Conservation (phyloP, 2,888 invertebrate genomes). For the Drosophila flavopinicola region DNA sequence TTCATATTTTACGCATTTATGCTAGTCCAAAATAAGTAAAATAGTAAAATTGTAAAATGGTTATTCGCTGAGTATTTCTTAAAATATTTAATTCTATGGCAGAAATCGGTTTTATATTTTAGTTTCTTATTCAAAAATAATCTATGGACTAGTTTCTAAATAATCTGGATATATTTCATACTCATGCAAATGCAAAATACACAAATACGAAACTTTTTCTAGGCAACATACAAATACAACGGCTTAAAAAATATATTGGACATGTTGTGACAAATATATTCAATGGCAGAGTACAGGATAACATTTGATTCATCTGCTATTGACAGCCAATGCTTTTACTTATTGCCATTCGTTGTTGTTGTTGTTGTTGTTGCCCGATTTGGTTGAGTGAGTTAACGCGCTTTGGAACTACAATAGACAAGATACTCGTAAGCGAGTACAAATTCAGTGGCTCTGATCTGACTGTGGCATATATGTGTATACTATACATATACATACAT, state of each 20-base stretch:
- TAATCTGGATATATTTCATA: background rate
- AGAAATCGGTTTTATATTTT: too few species aligned
- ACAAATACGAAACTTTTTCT: too few species aligned
- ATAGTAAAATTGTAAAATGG: too few species aligned
- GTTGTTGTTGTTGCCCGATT: slow-evolving; percentile 37
- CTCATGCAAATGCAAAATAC: too few species aligned
- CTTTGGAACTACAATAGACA: slow-evolving; percentile 35
- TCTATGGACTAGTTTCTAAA: too few species aligned
- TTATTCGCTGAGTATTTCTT: too few species aligned
- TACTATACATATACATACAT: background rate
- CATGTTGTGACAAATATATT: slow-evolving; percentile 1
- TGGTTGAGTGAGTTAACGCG: slow-evolving; percentile 53
- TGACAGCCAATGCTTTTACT: slow-evolving; percentile 2
- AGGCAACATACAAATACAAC: too few species aligned
- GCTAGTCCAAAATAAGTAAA: too few species aligned
- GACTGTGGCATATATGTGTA: slow-evolving; percentile 3
- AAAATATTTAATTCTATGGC: too few species aligned
- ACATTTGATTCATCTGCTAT: slow-evolving; percentile 1
- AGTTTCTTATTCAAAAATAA: too few species aligned
- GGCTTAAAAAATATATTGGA: background rate
- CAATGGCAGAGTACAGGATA: slow-evolving; percentile 11
- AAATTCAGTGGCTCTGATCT: slow-evolving; percentile 26
- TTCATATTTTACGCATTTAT: too few species aligned
- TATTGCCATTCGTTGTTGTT: slow-evolving; percentile 30
- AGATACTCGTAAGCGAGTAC: slow-evolving; percentile 7